Evolutionary conservation across 2,113 vertebrate species (phyloP).

Genomic region (Platysteira castanea): DNA sequence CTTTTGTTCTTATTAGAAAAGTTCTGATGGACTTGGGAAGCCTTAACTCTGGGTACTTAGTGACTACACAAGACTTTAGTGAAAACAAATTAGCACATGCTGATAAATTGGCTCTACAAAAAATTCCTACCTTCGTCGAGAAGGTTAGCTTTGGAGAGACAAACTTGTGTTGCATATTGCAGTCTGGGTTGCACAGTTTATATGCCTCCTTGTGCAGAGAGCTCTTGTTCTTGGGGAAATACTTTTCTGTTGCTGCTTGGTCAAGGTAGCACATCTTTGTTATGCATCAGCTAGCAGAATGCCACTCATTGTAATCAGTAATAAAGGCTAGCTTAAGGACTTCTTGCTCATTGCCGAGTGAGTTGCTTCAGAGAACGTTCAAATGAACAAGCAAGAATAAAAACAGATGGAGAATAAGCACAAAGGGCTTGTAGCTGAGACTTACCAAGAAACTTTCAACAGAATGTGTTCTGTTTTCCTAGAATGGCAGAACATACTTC

Average conservation of each 20-base stretch:
- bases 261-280: neutral
- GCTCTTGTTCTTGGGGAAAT: neutral
- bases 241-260: neutral
- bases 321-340: neutral
- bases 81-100: neutral
- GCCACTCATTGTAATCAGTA: neutral
- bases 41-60: neutral
- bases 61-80: neutral
- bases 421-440: neutral
- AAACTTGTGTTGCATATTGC: neutral
- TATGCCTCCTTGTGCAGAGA: neutral
- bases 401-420: neutral
- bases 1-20: neutral
- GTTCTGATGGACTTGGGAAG: neutral
- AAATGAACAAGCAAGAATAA: neutral
- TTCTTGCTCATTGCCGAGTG: neutral
- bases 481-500: conserved; percentile 5
- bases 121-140: neutral
- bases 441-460: neutral
- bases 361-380: neutral
- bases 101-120: neutral
- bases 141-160: neutral
- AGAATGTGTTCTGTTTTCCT: conserved; percentile 23
- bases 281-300: neutral
- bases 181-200: neutral